These are phyloP conservation scores for Darevskia nairensis DNA, from an alignment of 2,797 vertebrate species.

Conservation along the genomic window DNA sequence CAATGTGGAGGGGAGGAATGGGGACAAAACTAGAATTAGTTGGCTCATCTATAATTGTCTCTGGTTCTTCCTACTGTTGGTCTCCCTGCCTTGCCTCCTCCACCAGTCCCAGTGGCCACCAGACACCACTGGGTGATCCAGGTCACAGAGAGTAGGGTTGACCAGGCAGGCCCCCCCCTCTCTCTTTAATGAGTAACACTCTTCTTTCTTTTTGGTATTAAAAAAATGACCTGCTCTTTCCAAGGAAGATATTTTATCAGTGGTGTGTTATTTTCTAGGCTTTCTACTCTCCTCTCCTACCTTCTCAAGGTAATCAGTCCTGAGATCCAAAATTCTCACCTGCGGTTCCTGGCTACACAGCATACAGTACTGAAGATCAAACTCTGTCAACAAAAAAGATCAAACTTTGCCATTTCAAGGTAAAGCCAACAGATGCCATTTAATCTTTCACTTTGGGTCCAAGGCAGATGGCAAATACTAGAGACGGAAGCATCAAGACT, in stretches of 20 bases:
- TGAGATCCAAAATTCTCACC: background rate
- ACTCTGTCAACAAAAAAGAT: background rate
- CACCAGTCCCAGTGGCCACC: no score
- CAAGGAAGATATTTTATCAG: background rate
- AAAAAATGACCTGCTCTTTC: background rate
- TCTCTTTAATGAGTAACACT: background rate
- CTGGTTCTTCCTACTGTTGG: no score
- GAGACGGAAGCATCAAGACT: background rate
- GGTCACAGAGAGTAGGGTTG: background rate
- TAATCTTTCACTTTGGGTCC: slow-evolving; percentile 7
- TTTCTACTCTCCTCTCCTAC: background rate
- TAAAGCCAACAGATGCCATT: background rate
- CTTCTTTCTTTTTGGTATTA: background rate
- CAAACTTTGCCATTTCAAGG: background rate
- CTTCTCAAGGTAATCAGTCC: background rate
- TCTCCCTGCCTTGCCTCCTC: background rate
- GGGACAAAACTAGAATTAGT: no score
- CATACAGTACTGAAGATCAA: background rate
- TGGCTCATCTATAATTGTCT: no score
- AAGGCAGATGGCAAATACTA: background rate
- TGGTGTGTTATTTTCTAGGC: no score
- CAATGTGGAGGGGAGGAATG: no score
- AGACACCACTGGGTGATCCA: background rate
- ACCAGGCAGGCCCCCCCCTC: no score
- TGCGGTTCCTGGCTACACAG: background rate